Evolutionary conservation across 2,113 vertebrate species (phyloP), one percentile per base, ranked within the genome.

Genomic region (Calonectris borealis): DNA sequence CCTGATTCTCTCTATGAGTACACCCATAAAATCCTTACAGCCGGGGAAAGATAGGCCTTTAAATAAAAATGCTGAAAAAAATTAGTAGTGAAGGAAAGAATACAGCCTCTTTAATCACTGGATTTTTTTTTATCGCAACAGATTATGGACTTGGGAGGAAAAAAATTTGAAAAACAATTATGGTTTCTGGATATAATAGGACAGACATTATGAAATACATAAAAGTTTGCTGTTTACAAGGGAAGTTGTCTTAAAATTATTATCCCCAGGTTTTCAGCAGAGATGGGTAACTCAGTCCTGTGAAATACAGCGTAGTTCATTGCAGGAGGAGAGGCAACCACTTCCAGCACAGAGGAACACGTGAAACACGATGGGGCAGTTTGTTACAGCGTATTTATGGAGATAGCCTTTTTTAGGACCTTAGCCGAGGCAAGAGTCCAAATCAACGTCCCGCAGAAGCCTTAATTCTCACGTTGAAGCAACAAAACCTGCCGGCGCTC

Each of bases 21-120:
- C 44, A 51, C 36, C n/a, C 42, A 52, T 91, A 93, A 97, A 93
- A 69, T 70, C 76, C 79, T 91, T 95, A 94, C 58, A 86, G 81
- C 65, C 62, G 65, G 57, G 65, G 66, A 72, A 77, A 73, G 19
- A 73, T 18, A 75, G 20, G 32, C 18, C 54, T 90, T 96, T 94
- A 93, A 95, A 93, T 96, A 90, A 97, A 96, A 95, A 88, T 29
- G 38, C 52, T 93, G 55, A 58, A 83, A 85, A 88, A 75, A 58
- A 16, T 34, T 29, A 72, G 19, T 12, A 36, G 27, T n/a, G 71
- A 84, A 90, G 40, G 68, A 66, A 73, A 57, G 48, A 81, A 40
- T 42, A 69, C 49, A 78, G 64, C 66, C 49, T 83, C 75, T 86
- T 96, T 52, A 80, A 86, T 88, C 40, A 81, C 6, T 60, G 49